Evolutionary conservation across 2,113 vertebrate species (phyloP).

Genomic region (Lampris megalopsis): DNA sequence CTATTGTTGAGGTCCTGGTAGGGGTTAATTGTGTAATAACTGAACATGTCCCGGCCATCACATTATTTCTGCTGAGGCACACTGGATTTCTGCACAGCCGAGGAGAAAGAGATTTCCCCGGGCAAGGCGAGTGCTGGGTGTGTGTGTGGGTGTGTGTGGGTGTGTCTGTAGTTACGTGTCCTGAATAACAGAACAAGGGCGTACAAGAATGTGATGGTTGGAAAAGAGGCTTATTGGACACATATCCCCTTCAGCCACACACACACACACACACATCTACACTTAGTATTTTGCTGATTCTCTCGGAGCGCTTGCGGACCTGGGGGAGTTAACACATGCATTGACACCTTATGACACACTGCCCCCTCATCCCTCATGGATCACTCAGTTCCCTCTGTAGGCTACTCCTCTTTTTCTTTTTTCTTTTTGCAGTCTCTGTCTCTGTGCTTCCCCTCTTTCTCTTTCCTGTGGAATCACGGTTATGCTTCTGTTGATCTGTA

Average conservation of each 20-base stretch:
- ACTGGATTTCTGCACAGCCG: slow-evolving; percentile 33
- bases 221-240: not conserved
- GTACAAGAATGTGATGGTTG: not conserved
- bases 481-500: too few species aligned
- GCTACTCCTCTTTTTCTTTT: too few species aligned
- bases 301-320: too few species aligned
- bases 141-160: slow-evolving; percentile 1
- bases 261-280: too few species aligned
- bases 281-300: too few species aligned
- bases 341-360: too few species aligned
- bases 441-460: too few species aligned
- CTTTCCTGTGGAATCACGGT: too few species aligned
- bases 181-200: not conserved
- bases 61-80: slow-evolving; percentile 49
- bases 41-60: slow-evolving; percentile 26
- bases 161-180: not conserved
- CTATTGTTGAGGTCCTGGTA: slow-evolving; percentile 9
- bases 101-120: not conserved
- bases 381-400: too few species aligned
- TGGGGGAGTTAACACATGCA: too few species aligned
- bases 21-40: slow-evolving; percentile 53
- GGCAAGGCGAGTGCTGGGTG: not conserved
- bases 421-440: too few species aligned
- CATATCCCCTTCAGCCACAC: not conserved
- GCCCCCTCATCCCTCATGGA: too few species aligned